Conservation (phyloP, 2,113 vertebrate genomes). For the Raja brachyura region DNA sequence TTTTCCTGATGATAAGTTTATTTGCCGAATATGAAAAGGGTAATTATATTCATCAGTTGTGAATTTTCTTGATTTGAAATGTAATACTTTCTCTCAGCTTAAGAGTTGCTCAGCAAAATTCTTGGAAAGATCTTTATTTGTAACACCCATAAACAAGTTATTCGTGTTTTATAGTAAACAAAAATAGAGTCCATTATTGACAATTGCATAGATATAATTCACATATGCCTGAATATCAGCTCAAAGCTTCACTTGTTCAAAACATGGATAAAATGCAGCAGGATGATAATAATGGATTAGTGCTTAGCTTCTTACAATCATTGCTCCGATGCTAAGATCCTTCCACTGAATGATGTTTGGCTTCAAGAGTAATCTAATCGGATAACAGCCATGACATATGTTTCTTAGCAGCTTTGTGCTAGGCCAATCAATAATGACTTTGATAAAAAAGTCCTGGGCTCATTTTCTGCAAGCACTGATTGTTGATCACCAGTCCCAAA, state of each 20-base stretch:
- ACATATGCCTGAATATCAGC: not conserved
- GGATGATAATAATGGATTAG: conserved; percentile 50
- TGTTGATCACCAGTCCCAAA: conserved; percentile 38
- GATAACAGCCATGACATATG: conserved; percentile 58
- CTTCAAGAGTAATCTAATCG: conserved; percentile 54
- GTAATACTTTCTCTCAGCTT: not conserved
- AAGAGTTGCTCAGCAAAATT: not conserved
- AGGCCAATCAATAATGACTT: conserved; percentile 64
- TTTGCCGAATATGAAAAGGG: not conserved
- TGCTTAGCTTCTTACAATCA: conserved; percentile 46
- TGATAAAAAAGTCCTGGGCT: conserved; percentile 46
- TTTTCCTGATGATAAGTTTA: not conserved
- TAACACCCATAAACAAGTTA: not conserved
- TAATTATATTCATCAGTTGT: conserved; percentile 4
- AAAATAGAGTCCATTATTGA: not conserved
- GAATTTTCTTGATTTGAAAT: not conserved
- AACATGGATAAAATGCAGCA: conserved; percentile 40
- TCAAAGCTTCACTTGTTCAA: conserved; percentile 16
- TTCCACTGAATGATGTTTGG: conserved; percentile 47
- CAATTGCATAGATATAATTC: not conserved
- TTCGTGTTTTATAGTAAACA: not conserved
- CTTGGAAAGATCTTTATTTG: not conserved
- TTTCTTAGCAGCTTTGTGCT: conserved; percentile 50
- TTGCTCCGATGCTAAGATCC: conserved; percentile 50
- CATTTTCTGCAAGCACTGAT: conserved; percentile 39